Conservation (phyloP, 2,113 vertebrate genomes). For the Parus major region DNA sequence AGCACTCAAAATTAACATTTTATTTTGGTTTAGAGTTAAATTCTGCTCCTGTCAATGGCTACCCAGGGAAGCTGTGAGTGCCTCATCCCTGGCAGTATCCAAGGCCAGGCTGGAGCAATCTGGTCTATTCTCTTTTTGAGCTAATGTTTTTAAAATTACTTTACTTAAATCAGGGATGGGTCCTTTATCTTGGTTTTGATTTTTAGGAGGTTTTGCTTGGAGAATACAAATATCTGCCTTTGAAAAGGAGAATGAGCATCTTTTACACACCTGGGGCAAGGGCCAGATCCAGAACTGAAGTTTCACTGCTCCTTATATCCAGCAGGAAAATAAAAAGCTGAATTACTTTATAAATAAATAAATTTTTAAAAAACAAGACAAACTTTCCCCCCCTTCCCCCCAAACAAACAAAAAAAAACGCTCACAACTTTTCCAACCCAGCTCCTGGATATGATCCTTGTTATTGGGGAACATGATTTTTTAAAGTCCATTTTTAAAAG, state of each 20-base stretch:
- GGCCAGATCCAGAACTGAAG: neutral
- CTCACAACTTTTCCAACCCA: neutral
- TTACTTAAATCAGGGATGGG: neutral
- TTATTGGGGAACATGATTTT: neutral
- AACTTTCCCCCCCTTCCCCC: accelerated
- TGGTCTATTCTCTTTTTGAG: neutral
- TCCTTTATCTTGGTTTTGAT: neutral
- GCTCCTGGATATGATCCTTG: neutral
- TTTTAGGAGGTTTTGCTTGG: neutral
- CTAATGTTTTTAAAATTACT: neutral
- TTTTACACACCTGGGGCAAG: accelerated
- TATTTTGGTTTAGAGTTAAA: neutral
- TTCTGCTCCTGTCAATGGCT: neutral
- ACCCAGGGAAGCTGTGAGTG: neutral
- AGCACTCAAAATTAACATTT: neutral
- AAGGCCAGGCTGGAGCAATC: neutral
- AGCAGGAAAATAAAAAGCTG: neutral
- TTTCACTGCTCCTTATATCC: neutral
- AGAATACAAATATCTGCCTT: neutral
- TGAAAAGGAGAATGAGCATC: neutral
- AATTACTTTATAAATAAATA: neutral
- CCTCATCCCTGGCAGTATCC: neutral
- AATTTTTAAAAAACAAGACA: neutral
- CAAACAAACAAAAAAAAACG: accelerated
- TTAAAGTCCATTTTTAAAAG: neutral